Conservation (phyloP, 2,888 invertebrate species). For the Clepsis dumicolana region DNA sequence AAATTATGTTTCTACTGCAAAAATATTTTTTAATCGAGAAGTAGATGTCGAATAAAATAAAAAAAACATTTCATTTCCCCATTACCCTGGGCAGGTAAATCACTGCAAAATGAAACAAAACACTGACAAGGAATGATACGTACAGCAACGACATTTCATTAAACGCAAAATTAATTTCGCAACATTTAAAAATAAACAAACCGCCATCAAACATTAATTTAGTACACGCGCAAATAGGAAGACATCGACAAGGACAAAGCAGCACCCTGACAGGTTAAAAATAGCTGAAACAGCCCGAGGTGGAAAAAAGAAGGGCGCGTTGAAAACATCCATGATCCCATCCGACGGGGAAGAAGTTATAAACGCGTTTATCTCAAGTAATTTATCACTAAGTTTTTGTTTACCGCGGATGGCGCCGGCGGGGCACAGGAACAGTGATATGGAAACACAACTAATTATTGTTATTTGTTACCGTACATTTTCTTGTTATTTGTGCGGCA, state of each 20-base stretch:
- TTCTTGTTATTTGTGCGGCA: slow-evolving; percentile 18
- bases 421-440: slow-evolving; percentile 34
- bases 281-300: slow-evolving; percentile 9
- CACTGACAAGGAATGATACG: neutral
- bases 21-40: neutral
- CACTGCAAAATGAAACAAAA: neutral
- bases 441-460: slow-evolving; percentile 41
- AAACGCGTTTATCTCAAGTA: slow-evolving; percentile 42
- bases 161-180: neutral
- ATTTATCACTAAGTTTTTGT: slow-evolving; percentile 44
- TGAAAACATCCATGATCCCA: slow-evolving; percentile 28
- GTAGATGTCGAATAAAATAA: neutral
- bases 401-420: slow-evolving; percentile 33
- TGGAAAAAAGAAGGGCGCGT: slow-evolving; percentile 3
- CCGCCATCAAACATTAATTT: slow-evolving; percentile 7
- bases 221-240: slow-evolving; percentile 4
- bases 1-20: too few relatives aligned
- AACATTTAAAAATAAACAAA: slow-evolving; percentile 10
- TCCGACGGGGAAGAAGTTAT: slow-evolving; percentile 40
- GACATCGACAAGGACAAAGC: slow-evolving; percentile 8
- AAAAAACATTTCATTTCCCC: neutral
- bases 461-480: slow-evolving; percentile 35
- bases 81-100: neutral
- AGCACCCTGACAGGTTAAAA: slow-evolving; percentile 24
- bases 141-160: neutral